Base-by-base conservation (phyloP, 2,888 invertebrate genomes). In the Polyommatus iphigenia region DNA sequence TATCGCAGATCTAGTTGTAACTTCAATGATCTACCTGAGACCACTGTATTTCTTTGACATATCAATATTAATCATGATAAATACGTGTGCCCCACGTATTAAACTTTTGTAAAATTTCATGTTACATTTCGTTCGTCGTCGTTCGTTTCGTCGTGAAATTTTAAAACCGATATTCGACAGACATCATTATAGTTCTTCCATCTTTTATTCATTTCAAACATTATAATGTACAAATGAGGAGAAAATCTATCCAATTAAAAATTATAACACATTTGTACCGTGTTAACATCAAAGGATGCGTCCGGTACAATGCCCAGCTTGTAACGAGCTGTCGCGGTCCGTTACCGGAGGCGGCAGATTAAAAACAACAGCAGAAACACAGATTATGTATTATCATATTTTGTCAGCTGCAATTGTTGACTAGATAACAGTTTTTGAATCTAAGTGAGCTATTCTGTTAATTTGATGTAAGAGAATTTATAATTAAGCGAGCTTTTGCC, bases 261-360 rank as follows among this genome's bases (percentile, higher is more conserved):
- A 59, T 59, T 20, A 59, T 59, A 59, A 10, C 10, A 59, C 59
- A 24, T 20, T 20, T 62, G 1, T 18, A 18, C 18, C 18, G 5
- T 54, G 50, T 50, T 62, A 62, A 24, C 10, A 62, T 62, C 59
- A 62, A 62, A 62, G 59, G 59, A 62, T 62, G 8, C 59, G n/a
- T 59, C 59, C 59, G 59, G 1, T 20, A 62, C 20, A 62, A 62
- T 24, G 10, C 13, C 24, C 13, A 7, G 13, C 10, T 62, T 13
- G 24, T 62, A 62, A 62, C 24, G 24, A 62, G 20, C 24, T 62
- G 62, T 62, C 62, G 62, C 10, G 59, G 13, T 62, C 24, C 10
- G 59, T 24, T 4, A 4, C 59, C 24, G 24, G 13, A 24, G 24
- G 59, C 3, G 20, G 1, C 24, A 13, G 20, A 62, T 62, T 59